Percentiles rank a stretch among this genome's conserved stretches.
Evolutionary conservation across 2,888 invertebrate genomes (phyloP).

Genomic region (Boloria euphrosyne): DNA sequence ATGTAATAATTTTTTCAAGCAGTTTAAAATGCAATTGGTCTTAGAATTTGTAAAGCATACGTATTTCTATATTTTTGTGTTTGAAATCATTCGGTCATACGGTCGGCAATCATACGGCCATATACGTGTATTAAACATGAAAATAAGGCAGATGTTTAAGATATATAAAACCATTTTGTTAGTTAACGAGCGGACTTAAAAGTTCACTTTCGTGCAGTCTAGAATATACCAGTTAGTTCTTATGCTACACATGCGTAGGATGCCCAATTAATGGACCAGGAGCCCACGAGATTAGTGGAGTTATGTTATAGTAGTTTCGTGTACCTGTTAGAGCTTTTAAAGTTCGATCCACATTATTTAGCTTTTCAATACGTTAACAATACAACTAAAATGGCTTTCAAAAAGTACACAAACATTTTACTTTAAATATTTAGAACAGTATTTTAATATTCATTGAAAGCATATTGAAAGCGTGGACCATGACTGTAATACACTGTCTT

Average conservation of each 20-base stretch:
- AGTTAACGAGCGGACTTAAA: background rate
- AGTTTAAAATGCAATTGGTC: too few relatives aligned
- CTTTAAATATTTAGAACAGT: too few relatives aligned
- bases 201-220: background rate
- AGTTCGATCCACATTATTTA: background rate
- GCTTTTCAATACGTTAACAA: conserved; percentile 8
- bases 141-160: too few relatives aligned
- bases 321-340: conserved; percentile 26
- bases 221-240: background rate
- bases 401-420: too few relatives aligned
- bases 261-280: conserved; percentile 43
- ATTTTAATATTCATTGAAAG: background rate
- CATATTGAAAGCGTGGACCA: background rate
- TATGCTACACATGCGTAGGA: conserved; percentile 32
- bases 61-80: too few relatives aligned
- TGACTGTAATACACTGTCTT: conserved; percentile 61
- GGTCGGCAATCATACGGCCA: too few relatives aligned
- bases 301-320: conserved; percentile 29
- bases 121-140: too few relatives aligned
- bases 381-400: background rate
- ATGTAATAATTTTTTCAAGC: too few relatives aligned
- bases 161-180: background rate
- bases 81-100: too few relatives aligned
- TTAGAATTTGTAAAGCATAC: too few relatives aligned
- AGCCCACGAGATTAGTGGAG: conserved; percentile 48